These are phyloP conservation scores for Hyposmocoma kahamanoa DNA, from an alignment of 1,140 invertebrate species.

Conservation along the genomic window DNA sequence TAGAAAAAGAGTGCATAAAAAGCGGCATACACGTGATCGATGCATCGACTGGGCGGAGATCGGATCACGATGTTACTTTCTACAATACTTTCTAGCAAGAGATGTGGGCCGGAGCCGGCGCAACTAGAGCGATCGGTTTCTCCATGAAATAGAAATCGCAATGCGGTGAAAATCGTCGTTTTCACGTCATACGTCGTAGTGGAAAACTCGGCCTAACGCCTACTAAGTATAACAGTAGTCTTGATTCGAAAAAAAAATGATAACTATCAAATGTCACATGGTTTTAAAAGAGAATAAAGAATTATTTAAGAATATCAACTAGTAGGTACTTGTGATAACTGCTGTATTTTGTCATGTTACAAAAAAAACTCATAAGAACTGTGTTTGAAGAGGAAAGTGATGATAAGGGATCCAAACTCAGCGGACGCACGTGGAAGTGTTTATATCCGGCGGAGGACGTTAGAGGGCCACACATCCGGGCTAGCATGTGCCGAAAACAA, in stretches of 20 bases:
- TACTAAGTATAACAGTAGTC: too few relatives aligned
- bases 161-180: constrained; percentile 66
- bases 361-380: too few relatives aligned
- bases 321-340: too few relatives aligned
- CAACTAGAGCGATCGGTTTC: constrained; percentile 72
- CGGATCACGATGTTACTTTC: constrained; percentile 67
- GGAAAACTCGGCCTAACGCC: constrained; percentile 41
- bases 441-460: constrained; percentile 35
- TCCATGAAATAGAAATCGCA: constrained; percentile 70
- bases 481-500: too few relatives aligned
- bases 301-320: too few relatives aligned
- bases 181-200: constrained; percentile 59
- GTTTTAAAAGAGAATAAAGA: too few relatives aligned
- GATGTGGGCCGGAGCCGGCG: constrained; percentile 64
- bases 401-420: constrained; percentile 17
- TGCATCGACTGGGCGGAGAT: constrained; percentile 55
- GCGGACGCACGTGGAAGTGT: constrained; percentile 45
- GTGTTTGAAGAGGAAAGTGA: too few relatives aligned
- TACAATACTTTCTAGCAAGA: constrained; percentile 71
- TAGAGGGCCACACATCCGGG: too few relatives aligned
- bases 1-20: constrained; percentile 47
- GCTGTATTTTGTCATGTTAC: too few relatives aligned
- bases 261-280: too few relatives aligned
- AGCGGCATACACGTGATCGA: constrained; percentile 53
- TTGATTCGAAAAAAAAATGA: too few relatives aligned